These are phyloP conservation scores for Athalia circularis DNA, from an alignment of 2,888 invertebrate genomes.

Conservation along the genomic window DNA sequence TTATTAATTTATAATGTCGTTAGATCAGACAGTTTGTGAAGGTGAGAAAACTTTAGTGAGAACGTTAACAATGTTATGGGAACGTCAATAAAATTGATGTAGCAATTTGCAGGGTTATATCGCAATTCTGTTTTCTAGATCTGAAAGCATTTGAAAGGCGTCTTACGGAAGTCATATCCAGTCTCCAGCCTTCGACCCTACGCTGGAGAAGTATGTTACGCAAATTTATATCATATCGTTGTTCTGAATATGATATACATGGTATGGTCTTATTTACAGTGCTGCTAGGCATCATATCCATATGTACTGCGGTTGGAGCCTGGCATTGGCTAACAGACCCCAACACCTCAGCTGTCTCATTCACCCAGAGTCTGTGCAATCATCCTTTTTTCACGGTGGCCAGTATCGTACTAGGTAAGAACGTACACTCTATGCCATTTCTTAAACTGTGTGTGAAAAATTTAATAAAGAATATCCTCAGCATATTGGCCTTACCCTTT, in stretches of 20 bases:
- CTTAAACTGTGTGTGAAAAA: no score
- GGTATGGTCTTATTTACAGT: slow-evolving; percentile 77
- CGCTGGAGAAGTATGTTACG: slow-evolving; percentile 93
- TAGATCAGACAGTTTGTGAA: slow-evolving; percentile 95
- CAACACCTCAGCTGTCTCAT: slow-evolving; percentile 91
- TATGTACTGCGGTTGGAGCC: slow-evolving; percentile 95
- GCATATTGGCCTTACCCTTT: no score
- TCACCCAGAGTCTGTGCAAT: slow-evolving; percentile 93
- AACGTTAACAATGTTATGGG: slow-evolving; percentile 14
- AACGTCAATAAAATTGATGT: not conserved
- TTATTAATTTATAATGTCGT: slow-evolving; percentile 77
- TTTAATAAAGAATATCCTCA: no score
- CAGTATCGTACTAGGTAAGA: slow-evolving; percentile 86
- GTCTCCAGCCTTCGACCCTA: slow-evolving; percentile 94
- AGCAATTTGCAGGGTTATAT: slow-evolving; percentile 11
- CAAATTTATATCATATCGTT: not conserved
- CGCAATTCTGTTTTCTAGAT: slow-evolving; percentile 78
- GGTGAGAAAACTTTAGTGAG: slow-evolving; percentile 76
- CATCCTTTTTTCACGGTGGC: slow-evolving; percentile 96
- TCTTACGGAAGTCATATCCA: slow-evolving; percentile 97
- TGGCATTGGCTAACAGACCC: slow-evolving; percentile 98
- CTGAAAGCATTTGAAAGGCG: slow-evolving; percentile 98
- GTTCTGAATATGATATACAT: slow-evolving; percentile 8
- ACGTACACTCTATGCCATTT: not conserved
- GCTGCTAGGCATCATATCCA: slow-evolving; percentile 88